These are phyloP conservation scores for Osedax fenrisi DNA, from an alignment of 2,888 invertebrate species.

Conservation along the genomic window DNA sequence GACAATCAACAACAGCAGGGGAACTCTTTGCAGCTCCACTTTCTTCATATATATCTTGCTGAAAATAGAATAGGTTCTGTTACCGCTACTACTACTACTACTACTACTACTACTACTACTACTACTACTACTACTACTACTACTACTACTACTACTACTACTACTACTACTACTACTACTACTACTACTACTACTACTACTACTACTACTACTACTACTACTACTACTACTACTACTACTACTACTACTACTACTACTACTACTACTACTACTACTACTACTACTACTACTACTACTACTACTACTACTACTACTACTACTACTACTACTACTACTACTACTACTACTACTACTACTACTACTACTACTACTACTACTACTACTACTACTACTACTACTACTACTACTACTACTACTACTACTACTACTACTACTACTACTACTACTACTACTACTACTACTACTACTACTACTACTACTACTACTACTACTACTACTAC, in stretches of 20 bases:
- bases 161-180: no score
- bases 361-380: neutral
- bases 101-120: neutral
- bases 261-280: no score
- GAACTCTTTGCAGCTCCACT: no score
- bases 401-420: neutral
- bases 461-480: neutral
- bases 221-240: neutral
- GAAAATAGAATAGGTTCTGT: no score
- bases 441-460: neutral
- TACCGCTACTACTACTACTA: neutral
- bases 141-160: no score
- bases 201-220: neutral
- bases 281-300: neutral
- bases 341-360: conserved; percentile 3
- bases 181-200: no score
- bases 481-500: neutral
- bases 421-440: neutral
- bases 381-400: neutral
- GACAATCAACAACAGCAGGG: no score
- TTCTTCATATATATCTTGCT: no score
- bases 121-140: neutral
- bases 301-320: neutral
- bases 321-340: neutral
- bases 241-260: neutral